A percentile compares a stretch with the other conserved stretches of the same genome.
These are phyloP conservation scores for Cheiracanthium punctorium DNA, from an alignment of 2,888 invertebrate genomes.

Conservation along the genomic window DNA sequence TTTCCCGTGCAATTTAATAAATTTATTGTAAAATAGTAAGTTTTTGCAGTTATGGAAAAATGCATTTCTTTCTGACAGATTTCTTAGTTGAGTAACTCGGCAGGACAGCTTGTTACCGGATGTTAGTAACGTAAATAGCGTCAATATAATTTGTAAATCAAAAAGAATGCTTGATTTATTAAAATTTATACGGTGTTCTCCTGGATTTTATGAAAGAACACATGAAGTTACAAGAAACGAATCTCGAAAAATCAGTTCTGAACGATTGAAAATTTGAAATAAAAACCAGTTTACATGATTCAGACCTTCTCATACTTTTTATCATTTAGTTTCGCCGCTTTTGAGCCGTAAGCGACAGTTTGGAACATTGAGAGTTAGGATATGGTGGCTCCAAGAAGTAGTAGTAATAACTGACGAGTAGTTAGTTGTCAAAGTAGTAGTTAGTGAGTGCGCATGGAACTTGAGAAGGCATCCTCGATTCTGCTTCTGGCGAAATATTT, in stretches of 20 bases:
- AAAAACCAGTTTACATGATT: not conserved
- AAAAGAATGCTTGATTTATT: no score
- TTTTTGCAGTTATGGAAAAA: no score
- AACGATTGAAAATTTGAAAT: not conserved
- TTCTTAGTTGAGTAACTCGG: no score
- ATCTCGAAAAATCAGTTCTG: not conserved
- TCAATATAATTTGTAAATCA: no score
- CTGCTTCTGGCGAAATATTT: conserved; percentile 18
- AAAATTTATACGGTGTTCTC: no score
- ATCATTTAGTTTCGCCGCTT: conserved; percentile 27
- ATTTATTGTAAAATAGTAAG: no score
- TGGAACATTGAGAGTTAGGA: conserved; percentile 65
- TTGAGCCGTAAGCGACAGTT: conserved; percentile 51
- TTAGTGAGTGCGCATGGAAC: conserved; percentile 64
- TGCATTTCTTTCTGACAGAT: no score
- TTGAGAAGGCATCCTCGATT: conserved; percentile 68
- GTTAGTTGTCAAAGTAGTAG: conserved; percentile 31
- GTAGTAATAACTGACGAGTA: conserved; percentile 34
- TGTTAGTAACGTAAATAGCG: no score
- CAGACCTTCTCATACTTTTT: conserved; percentile 4
- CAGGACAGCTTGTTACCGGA: no score
- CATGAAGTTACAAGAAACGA: no score
- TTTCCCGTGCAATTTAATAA: no score
- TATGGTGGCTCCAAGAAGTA: conserved; percentile 61
- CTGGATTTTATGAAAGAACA: no score